A percentile compares a stretch with the other conserved stretches of the same genome.
phyloP scores from a whole-genome alignment of 2,888 invertebrate genomes.

The Mimachlamys varia region DNA sequence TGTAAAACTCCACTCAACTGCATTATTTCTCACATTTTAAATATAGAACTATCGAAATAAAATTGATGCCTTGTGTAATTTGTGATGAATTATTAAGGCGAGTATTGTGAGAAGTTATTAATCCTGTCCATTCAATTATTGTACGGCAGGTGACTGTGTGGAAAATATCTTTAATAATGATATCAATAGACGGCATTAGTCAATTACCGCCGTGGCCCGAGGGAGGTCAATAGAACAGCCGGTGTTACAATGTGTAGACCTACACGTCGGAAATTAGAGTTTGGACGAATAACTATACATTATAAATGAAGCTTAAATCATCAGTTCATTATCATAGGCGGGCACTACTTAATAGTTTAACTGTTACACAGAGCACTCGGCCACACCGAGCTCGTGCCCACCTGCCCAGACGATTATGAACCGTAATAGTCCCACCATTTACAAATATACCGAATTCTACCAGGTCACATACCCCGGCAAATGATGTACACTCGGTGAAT shows the following conservation, averaged over 20 bases:
- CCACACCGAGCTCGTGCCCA: conserved; percentile 23
- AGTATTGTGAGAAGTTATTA: neutral
- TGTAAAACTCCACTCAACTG: neutral
- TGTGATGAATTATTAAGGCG: neutral
- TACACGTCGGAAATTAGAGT: conserved; percentile 31
- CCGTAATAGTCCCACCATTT: too few relatives aligned
- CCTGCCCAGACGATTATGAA: too few relatives aligned
- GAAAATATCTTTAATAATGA: conserved; percentile 26
- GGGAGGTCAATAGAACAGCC: conserved; percentile 8
- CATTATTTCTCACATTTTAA: neutral
- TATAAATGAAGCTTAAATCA: neutral
- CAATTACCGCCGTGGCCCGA: neutral
- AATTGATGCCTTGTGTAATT: neutral
- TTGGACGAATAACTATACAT: neutral
- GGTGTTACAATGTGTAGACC: neutral
- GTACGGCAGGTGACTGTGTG: conserved; percentile 20
- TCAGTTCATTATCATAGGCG: neutral
- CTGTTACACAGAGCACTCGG: neutral
- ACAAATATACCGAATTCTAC: too few relatives aligned
- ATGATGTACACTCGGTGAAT: too few relatives aligned
- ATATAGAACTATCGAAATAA: neutral
- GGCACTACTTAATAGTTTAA: neutral
- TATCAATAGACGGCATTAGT: conserved; percentile 6
- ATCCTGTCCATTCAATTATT: conserved; percentile 11
- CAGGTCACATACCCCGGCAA: too few relatives aligned